These are phyloP conservation scores for Cerastis rubricosa DNA, from an alignment of 2,888 invertebrate species.

Conservation along the genomic window DNA sequence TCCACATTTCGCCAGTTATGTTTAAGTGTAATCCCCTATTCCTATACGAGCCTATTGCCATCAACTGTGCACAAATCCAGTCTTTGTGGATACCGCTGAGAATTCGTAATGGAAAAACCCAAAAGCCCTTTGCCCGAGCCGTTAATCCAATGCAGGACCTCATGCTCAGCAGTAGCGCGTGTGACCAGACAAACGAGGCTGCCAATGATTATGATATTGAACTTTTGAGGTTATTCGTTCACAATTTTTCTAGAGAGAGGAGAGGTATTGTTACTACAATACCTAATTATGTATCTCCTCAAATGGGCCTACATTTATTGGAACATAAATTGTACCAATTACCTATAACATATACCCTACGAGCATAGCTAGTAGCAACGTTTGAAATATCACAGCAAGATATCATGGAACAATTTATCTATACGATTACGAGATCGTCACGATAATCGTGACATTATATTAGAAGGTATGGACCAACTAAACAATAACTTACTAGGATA, in stretches of 20 bases:
- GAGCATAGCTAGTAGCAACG: conserved; percentile 30
- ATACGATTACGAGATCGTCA: conserved; percentile 59
- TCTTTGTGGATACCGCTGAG: too few relatives aligned
- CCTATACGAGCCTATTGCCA: too few relatives aligned
- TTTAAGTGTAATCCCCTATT: too few relatives aligned
- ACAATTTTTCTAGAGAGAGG: background rate
- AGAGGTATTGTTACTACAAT: background rate
- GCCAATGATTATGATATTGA: background rate
- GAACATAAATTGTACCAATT: conserved; percentile 23
- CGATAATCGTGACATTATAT: conserved; percentile 61
- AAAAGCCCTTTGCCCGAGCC: too few relatives aligned
- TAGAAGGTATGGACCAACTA: conserved; percentile 42
- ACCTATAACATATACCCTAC: conserved; percentile 18
- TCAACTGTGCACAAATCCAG: too few relatives aligned
- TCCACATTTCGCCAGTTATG: too few relatives aligned
- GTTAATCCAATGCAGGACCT: too few relatives aligned
- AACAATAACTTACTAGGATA: conserved; percentile 49
- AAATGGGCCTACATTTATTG: background rate
- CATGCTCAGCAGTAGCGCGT: too few relatives aligned
- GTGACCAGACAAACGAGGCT: background rate
- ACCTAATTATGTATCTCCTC: background rate
- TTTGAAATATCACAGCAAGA: conserved; percentile 48
- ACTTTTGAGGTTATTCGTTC: background rate
- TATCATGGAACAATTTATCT: conserved; percentile 61
- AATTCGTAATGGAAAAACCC: too few relatives aligned